Percentiles rank a stretch among this genome's conserved stretches.
These are phyloP conservation scores for Drosophila ohnishii DNA, from an alignment of 1,140 invertebrate genomes.

Conservation along the genomic window DNA sequence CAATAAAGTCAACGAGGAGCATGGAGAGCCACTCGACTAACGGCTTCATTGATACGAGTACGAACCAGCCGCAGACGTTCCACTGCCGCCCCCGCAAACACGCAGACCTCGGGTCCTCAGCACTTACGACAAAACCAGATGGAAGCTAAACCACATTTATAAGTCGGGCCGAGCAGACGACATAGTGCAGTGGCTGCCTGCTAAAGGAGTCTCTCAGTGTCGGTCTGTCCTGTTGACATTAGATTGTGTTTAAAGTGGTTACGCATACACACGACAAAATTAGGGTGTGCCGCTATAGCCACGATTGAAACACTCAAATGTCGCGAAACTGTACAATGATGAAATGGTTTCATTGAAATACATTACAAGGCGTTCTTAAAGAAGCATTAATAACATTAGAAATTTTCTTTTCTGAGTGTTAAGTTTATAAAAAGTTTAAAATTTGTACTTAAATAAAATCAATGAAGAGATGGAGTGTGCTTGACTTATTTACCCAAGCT, in stretches of 20 bases:
- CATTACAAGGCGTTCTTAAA: too few relatives aligned
- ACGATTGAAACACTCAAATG: too few relatives aligned
- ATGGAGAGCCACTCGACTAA: slow-evolving; percentile 65
- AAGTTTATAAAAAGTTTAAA: not conserved
- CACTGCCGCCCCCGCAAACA: not conserved
- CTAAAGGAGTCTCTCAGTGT: slow-evolving; percentile 31
- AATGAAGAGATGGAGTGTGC: not conserved
- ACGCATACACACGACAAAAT: slow-evolving; percentile 30
- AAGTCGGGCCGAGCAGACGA: slow-evolving; percentile 57
- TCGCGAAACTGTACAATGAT: too few relatives aligned
- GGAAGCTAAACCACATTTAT: slow-evolving; percentile 77
- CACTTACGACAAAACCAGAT: slow-evolving; percentile 64
- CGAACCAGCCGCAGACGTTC: slow-evolving; percentile 37
- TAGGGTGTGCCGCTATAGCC: slow-evolving; percentile 15
- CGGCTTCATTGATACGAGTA: slow-evolving; percentile 68
- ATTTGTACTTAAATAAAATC: not conserved
- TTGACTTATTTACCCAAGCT: not conserved
- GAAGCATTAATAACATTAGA: too few relatives aligned
- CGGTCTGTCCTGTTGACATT: slow-evolving; percentile 74
- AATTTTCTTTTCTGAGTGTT: too few relatives aligned
- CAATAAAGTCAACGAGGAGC: slow-evolving; percentile 67
- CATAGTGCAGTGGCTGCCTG: slow-evolving; percentile 36
- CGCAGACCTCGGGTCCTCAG: slow-evolving; percentile 8
- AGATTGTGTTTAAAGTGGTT: slow-evolving; percentile 79
- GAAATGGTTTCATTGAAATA: too few relatives aligned